Evolutionary conservation across 2,113 vertebrate species (phyloP).

Genomic region (Syngnathus scovelli): DNA sequence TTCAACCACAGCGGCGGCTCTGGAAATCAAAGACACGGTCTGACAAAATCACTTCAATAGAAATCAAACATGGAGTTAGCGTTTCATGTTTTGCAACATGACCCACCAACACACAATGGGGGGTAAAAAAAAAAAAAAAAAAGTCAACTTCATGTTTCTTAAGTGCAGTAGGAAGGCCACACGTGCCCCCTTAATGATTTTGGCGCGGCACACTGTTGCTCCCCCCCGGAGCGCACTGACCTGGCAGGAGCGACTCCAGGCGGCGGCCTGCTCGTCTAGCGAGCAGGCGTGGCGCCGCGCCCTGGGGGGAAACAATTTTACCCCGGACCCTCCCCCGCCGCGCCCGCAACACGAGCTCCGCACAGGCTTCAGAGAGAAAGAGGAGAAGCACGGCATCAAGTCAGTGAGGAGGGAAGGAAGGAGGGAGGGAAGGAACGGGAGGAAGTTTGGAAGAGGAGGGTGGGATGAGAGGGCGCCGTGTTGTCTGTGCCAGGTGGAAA

Average conservation of each 20-base stretch:
- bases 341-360: conserved; percentile 73
- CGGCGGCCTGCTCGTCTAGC: conserved; percentile 74
- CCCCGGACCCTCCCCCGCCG: conserved; percentile 66
- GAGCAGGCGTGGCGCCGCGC: conserved; percentile 74
- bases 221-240: conserved; percentile 77
- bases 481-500: no score
- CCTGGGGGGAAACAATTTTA: conserved; percentile 77
- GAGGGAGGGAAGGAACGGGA: neutral
- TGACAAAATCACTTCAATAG: neutral
- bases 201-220: conserved; percentile 65
- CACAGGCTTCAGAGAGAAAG: conserved; percentile 75
- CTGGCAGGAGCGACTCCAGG: conserved; percentile 77
- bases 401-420: conserved; percentile 39
- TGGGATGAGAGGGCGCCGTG: neutral
- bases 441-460: neutral
- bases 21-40: conserved; percentile 34
- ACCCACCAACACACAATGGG: no score
- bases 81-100: no score
- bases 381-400: conserved; percentile 70
- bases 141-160: conserved; percentile 23
- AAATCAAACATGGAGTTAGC: neutral
- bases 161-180: conserved; percentile 16
- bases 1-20: conserved; percentile 38
- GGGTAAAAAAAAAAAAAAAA: no score
- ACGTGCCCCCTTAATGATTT: conserved; percentile 29